These are phyloP conservation scores for Strix aluco DNA, from an alignment of 2,113 vertebrate genomes.

Conservation along the genomic window DNA sequence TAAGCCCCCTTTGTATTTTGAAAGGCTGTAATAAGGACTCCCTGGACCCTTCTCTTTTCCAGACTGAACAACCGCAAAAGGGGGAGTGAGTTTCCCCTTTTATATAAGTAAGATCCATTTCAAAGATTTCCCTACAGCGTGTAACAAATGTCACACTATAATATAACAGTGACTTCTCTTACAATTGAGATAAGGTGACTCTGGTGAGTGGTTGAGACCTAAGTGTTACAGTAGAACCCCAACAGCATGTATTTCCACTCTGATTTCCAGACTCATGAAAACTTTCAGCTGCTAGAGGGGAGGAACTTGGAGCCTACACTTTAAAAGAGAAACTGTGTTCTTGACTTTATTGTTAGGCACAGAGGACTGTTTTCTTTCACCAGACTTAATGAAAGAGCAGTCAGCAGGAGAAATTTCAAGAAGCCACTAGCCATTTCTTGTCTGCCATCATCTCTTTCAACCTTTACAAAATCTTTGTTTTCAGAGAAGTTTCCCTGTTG, in stretches of 20 bases:
- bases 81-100: neutral
- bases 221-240: neutral
- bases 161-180: neutral
- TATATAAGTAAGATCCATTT: neutral
- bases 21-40: neutral
- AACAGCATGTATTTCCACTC: neutral
- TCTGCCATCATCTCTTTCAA: conserved; percentile 12
- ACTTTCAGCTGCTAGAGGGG: neutral
- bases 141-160: neutral
- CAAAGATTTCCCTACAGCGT: neutral
- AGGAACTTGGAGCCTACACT: neutral
- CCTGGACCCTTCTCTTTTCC: neutral
- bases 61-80: neutral
- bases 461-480: conserved; percentile 22
- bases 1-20: neutral
- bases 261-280: neutral
- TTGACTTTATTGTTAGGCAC: neutral
- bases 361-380: neutral
- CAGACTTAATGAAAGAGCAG: neutral
- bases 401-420: conserved; percentile 22
- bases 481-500: conserved; percentile 27
- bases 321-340: neutral
- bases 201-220: neutral
- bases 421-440: conserved; percentile 39
- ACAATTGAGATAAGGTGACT: neutral